phyloP scores from a whole-genome alignment of 1,140 invertebrate species.

The Hylaeus volcanicus region DNA sequence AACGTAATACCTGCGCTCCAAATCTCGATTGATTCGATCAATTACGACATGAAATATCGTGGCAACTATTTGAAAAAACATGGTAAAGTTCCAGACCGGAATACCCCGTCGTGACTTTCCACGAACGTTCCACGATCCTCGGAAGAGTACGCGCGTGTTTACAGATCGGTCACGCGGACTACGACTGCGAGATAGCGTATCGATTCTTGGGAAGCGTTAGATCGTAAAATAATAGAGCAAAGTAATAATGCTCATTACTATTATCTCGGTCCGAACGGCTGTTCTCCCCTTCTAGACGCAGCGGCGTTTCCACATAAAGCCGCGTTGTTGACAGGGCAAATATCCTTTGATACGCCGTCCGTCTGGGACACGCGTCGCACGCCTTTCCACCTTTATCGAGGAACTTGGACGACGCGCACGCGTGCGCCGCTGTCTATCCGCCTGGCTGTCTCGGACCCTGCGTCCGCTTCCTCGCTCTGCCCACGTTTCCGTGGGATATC shows the following conservation, averaged over 20 bases:
- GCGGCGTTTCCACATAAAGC: conserved; percentile 65
- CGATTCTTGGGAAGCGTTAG: conserved; percentile 65
- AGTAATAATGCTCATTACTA: conserved; percentile 73
- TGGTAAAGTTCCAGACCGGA: no score
- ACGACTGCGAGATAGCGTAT: conserved; percentile 61
- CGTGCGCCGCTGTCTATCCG: conserved; percentile 22
- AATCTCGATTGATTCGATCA: no score
- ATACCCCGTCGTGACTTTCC: no score
- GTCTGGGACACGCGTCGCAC: conserved; percentile 72
- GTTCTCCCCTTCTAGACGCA: conserved; percentile 60
- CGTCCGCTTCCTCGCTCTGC: background rate
- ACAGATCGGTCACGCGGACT: background rate
- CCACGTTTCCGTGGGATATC: background rate
- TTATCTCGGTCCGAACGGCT: conserved; percentile 65
- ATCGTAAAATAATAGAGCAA: conserved; percentile 72
- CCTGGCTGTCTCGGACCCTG: background rate
- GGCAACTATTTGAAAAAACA: no score
- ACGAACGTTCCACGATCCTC: no score
- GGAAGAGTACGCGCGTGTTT: background rate
- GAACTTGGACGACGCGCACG: conserved; percentile 35
- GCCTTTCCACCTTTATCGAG: conserved; percentile 50
- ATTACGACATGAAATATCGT: no score
- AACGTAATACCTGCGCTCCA: no score
- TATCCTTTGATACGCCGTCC: conserved; percentile 75
- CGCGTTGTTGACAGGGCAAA: conserved; percentile 74